Evolutionary conservation across 2,113 vertebrate genomes (phyloP), one percentile per base, ranked within the genome.

Genomic region (Cyanistes caeruleus): DNA sequence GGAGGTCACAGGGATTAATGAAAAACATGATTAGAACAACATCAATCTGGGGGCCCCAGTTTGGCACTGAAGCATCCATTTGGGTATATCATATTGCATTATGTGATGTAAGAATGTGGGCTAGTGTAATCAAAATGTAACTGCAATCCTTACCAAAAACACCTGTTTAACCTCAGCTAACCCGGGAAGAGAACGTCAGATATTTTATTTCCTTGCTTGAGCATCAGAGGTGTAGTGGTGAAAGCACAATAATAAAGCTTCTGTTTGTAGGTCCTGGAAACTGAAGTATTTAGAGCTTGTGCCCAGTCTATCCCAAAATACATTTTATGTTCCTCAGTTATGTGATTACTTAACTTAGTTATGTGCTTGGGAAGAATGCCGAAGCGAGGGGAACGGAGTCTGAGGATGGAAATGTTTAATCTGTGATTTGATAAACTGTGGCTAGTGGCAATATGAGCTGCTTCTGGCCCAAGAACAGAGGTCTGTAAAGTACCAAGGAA

Each of bases 71-170:
- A 74, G 67, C 77, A 77, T 94, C 62, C 73, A 53, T 97, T 93
- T 90, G 95, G 91, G 92, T 90, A 78, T 97, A 97, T 98, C 94
- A 31, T 21, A 12, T 97, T 98, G 95, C 94, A 27, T 89, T 91
- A 55, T 91, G 80, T 97, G 96, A 97, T 96, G 94, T 97, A 97
- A 97, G 95, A 96, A 92, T 94, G 97, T 90, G 72, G 65, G 51
- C 43, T 86, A 77, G 88, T 90, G 96, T 97, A 98, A 98, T 98
- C 97, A 98, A 96, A 98, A 96, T 91, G 92, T 97, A 98, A 96
- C 94, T 93, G 81, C 95, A 97, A 90, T 89, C 89, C 93, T 98
- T 97, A 97, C 95, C 94, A 96, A 96, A 97, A 97, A 58, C 97
- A 97, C 97, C 97, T 97, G 97, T 93, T 96, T 89, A 92, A 95